These are phyloP conservation scores for Eptesicus fuscus DNA, from an alignment of 2,113 vertebrate genomes.

Conservation along the genomic window DNA sequence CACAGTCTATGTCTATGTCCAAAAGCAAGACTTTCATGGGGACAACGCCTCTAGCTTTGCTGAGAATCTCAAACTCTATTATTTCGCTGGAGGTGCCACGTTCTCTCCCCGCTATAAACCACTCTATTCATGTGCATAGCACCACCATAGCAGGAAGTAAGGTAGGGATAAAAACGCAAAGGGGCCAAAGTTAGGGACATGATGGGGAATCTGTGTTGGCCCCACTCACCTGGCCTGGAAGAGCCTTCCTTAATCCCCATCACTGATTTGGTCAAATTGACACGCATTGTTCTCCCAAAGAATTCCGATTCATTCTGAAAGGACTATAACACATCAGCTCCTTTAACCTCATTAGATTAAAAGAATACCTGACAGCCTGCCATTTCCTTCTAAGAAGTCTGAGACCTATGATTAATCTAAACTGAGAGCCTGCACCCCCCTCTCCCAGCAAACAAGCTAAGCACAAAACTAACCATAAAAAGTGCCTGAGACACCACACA, in stretches of 20 bases:
- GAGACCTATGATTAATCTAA: not conserved
- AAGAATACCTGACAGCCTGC: not conserved
- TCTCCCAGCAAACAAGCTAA: not conserved
- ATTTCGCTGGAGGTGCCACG: not conserved
- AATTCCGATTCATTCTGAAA: constrained; percentile 92
- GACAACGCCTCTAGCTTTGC: not conserved
- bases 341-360: not conserved
- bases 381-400: not conserved
- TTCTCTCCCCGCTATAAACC: not conserved
- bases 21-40: not conserved
- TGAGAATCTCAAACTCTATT: not conserved
- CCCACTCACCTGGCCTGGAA: constrained; percentile 86
- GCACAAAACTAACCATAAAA: not conserved
- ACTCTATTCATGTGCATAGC: not conserved
- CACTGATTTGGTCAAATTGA: constrained; percentile 94
- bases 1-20: too few relatives aligned
- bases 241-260: constrained; percentile 90
- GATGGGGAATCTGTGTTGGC: accelerated
- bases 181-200: accelerated
- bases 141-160: not conserved
- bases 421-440: not conserved
- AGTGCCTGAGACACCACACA: not conserved
- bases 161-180: not conserved
- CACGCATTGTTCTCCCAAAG: constrained; percentile 90
- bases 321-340: not conserved